Conservation (phyloP, 2,113 vertebrate species). For the Rhinichthys klamathensis region DNA sequence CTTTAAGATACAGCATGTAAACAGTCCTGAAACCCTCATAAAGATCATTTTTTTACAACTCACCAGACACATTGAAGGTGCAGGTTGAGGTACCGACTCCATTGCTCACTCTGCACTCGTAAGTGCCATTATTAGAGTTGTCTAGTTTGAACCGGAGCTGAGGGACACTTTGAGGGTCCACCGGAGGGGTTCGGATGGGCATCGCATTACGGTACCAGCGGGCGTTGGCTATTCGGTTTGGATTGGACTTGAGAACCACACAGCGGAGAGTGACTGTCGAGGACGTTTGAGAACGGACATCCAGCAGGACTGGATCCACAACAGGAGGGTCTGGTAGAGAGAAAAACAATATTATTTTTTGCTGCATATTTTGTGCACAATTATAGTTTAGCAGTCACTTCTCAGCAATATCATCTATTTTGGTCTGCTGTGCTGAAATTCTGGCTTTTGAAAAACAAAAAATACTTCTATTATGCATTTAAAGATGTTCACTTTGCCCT, state of each 20-base stretch:
- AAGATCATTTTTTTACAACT: conserved; percentile 61
- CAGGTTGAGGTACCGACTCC: conserved; percentile 86
- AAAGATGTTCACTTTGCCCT: background rate
- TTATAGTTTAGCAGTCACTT: background rate
- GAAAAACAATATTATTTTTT: background rate
- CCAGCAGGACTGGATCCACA: conserved; percentile 87
- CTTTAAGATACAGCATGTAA: background rate
- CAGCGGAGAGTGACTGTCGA: conserved; percentile 85
- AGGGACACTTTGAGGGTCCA: conserved; percentile 83
- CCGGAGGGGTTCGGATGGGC: conserved; percentile 72
- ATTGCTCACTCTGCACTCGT: conserved; percentile 91
- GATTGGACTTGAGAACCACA: conserved; percentile 85
- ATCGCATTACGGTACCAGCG: conserved; percentile 88
- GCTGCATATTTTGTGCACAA: background rate
- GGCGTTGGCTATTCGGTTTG: conserved; percentile 83
- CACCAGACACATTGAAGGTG: conserved; percentile 92
- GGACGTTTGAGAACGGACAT: conserved; percentile 84
- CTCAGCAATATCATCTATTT: background rate
- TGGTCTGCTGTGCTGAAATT: background rate
- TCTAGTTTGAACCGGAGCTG: conserved; percentile 87
- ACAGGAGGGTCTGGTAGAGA: conserved; percentile 81
- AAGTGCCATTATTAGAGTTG: conserved; percentile 84
- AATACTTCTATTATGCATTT: background rate
- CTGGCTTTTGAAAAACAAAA: background rate
- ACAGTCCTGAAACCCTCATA: too few relatives aligned